phyloP scores from a whole-genome alignment of 2,888 invertebrate species.

The Macropis europaea region DNA sequence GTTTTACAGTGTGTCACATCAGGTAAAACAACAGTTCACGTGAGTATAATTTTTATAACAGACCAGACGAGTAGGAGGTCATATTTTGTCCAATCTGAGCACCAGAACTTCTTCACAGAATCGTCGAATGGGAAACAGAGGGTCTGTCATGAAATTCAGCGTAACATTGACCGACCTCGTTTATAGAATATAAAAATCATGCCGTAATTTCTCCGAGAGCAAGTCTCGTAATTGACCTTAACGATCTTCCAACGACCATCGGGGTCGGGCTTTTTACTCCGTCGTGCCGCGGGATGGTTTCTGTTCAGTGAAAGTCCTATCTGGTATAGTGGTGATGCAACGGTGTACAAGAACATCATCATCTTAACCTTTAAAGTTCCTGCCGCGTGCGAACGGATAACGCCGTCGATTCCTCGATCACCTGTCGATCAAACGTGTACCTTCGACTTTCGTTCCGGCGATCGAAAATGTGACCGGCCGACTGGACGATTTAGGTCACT shows the following conservation, averaged over 20 bases:
- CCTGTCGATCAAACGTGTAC: slow-evolving; percentile 24
- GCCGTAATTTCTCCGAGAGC: neutral
- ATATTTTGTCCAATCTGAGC: too few species aligned
- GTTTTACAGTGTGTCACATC: too few species aligned
- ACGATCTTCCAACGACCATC: slow-evolving; percentile 25
- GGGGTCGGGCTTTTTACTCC: slow-evolving; percentile 11
- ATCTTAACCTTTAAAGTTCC: slow-evolving; percentile 66
- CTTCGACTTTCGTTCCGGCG: neutral
- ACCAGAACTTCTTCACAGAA: too few species aligned
- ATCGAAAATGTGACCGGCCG: neutral
- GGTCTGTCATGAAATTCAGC: too few species aligned
- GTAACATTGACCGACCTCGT: too few species aligned
- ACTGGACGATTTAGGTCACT: neutral
- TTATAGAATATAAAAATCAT: too few species aligned
- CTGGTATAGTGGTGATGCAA: slow-evolving; percentile 62
- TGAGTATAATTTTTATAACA: too few species aligned
- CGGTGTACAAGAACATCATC: slow-evolving; percentile 51
- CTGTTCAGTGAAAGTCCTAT: slow-evolving; percentile 68
- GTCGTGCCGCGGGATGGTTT: slow-evolving; percentile 1
- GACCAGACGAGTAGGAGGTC: too few species aligned
- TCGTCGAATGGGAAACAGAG: too few species aligned
- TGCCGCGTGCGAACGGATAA: slow-evolving; percentile 2
- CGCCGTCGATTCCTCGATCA: slow-evolving; percentile 28
- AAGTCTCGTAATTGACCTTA: slow-evolving; percentile 32
- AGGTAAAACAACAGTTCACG: too few species aligned